Evolutionary conservation across 2,888 invertebrate species (phyloP).

Genomic region (Sialis fuliginosa): DNA sequence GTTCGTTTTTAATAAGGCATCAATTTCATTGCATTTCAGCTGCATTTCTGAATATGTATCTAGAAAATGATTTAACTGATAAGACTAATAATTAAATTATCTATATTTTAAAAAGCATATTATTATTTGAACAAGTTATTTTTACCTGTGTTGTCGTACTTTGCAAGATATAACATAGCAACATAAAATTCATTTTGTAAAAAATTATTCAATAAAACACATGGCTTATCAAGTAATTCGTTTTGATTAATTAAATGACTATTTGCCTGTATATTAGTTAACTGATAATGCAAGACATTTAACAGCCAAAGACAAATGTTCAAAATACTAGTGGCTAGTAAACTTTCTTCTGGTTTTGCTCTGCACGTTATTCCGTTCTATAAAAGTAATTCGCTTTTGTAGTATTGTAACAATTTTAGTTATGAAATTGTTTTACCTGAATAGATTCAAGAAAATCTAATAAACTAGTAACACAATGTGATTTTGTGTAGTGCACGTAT

Average conservation of each 20-base stretch:
- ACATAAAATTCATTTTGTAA: constrained; percentile 56
- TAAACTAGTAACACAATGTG: constrained; percentile 73
- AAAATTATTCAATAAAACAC: constrained; percentile 45
- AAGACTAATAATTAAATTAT: not conserved
- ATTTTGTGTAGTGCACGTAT: constrained; percentile 67
- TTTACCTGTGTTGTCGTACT: constrained; percentile 60
- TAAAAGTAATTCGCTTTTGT: constrained; percentile 1
- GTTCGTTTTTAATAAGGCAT: constrained; percentile 37
- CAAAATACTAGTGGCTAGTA: constrained; percentile 66
- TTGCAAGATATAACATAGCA: constrained; percentile 68
- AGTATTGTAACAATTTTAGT: constrained; percentile 1
- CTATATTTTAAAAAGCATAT: not conserved
- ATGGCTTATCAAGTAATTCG: constrained; percentile 46
- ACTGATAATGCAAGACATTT: constrained; percentile 42
- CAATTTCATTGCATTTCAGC: constrained; percentile 62
- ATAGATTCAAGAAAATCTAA: constrained; percentile 68
- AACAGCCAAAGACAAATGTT: constrained; percentile 67
- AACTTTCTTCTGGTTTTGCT: constrained; percentile 74
- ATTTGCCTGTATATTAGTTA: constrained; percentile 22
- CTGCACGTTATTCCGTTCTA: constrained; percentile 42
- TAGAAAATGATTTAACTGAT: not conserved
- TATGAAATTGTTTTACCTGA: constrained; percentile 17
- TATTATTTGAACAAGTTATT: constrained; percentile 18
- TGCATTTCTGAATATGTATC: constrained; percentile 4
- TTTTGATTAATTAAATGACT: constrained; percentile 12